A percentile compares a stretch with the other conserved stretches of the same genome.
Evolutionary conservation across 53 echinoderm and acorn worm species (phyloP).

Genomic region (Arbacia lixula): DNA sequence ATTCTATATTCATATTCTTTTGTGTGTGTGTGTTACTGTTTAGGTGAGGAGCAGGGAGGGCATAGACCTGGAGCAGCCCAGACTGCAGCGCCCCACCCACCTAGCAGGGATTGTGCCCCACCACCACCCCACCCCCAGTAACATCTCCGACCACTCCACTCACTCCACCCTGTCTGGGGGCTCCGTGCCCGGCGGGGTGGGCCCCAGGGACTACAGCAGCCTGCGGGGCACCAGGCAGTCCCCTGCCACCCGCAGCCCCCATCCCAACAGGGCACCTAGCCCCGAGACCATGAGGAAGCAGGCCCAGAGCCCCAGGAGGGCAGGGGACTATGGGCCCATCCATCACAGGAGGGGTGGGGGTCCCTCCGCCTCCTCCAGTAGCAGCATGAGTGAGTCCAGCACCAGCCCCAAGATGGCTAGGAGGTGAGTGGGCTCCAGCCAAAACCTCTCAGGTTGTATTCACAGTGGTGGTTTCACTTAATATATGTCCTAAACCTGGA

Average conservation of each 20-base stretch:
- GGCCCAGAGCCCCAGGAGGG: constrained; percentile 49
- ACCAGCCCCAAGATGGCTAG: constrained; percentile 79
- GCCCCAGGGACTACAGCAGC: constrained; percentile 60
- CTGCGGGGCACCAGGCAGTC: constrained; percentile 56
- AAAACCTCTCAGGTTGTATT: no score
- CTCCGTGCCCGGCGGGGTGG: constrained; percentile 62
- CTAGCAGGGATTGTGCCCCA: constrained; percentile 65
- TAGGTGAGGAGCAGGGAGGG: constrained; percentile 42
- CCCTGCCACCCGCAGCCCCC: constrained; percentile 54
- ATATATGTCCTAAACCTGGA: no score
- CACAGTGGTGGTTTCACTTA: no score
- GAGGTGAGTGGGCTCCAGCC: constrained; percentile 63
- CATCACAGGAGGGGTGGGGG: constrained; percentile 65
- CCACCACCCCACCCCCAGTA: constrained; percentile 77
- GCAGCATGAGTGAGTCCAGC: constrained; percentile 89
- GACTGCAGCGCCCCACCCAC: constrained; percentile 57
- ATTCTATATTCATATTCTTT: no score
- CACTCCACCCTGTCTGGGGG: constrained; percentile 82
- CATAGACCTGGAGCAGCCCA: constrained; percentile 42
- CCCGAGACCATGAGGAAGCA: constrained; percentile 50
- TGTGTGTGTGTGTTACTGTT: no score
- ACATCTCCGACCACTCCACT: constrained; percentile 89
- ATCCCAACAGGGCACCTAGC: constrained; percentile 54
- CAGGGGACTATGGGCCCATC: constrained; percentile 45
- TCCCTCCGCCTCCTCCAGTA: constrained; percentile 89